A percentile compares a stretch with the other conserved stretches of the same genome.
These are phyloP conservation scores for Gasteruption jaculator DNA, from an alignment of 2,888 invertebrate genomes.

Conservation along the genomic window DNA sequence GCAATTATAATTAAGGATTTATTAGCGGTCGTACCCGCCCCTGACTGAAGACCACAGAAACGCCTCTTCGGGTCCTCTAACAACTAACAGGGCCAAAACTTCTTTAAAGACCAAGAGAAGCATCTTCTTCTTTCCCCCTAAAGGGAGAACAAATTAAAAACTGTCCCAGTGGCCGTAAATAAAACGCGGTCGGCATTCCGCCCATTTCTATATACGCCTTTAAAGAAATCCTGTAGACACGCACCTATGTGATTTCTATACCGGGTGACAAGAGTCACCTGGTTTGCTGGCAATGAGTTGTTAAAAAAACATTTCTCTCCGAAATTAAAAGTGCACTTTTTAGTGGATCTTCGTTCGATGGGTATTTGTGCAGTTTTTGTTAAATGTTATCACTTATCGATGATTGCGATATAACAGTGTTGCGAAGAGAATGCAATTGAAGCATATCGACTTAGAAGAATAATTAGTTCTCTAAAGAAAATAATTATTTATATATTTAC, in stretches of 20 bases:
- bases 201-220: conserved; percentile 42
- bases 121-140: conserved; percentile 20
- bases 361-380: too few relatives aligned
- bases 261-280: conserved; percentile 31
- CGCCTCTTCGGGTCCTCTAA: conserved; percentile 45
- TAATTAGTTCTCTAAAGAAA: too few relatives aligned
- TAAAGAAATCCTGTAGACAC: conserved; percentile 45
- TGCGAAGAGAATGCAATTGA: too few relatives aligned
- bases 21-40: conserved; percentile 43
- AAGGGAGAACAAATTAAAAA: conserved; percentile 51
- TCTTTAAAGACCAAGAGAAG: conserved; percentile 39
- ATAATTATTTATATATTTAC: too few relatives aligned
- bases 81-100: conserved; percentile 49
- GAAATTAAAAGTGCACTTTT: too few relatives aligned
- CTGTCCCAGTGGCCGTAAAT: conserved; percentile 52
- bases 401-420: too few relatives aligned
- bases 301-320: too few relatives aligned
- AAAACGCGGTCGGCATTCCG: conserved; percentile 47
- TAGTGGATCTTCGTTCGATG: too few relatives aligned
- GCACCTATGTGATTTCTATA: conserved; percentile 42
- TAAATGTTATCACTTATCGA: too few relatives aligned
- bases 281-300: conserved; percentile 5
- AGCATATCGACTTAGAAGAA: too few relatives aligned
- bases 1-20: conserved; percentile 53
- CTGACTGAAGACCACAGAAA: conserved; percentile 43